Percentiles rank a stretch among this genome's conserved stretches.
Conservation (phyloP, 2,113 vertebrate species). For the Lepus europaeus region DNA sequence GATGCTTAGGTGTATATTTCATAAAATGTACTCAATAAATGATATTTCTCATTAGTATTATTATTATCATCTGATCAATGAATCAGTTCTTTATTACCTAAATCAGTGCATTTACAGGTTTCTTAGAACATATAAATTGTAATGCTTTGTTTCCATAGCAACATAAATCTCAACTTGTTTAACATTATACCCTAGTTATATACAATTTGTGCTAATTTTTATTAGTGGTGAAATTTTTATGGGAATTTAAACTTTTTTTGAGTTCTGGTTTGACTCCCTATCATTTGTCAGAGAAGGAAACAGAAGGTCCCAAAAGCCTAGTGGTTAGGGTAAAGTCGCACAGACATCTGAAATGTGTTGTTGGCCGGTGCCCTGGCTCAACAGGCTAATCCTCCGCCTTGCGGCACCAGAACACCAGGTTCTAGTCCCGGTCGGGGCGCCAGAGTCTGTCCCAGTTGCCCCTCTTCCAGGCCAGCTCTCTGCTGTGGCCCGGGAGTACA, state of each 20-base stretch:
- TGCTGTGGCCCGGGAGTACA: no score
- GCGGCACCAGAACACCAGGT: no score
- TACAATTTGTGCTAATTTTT: constrained; percentile 50
- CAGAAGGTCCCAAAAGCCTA: background rate
- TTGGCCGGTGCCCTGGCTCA: background rate
- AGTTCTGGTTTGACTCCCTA: constrained; percentile 11
- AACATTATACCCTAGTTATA: constrained; percentile 19
- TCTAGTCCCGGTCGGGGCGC: no score
- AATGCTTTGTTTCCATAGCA: constrained; percentile 43
- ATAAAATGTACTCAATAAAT: constrained; percentile 52
- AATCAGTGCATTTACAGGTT: constrained; percentile 35
- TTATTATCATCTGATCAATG: constrained; percentile 18
- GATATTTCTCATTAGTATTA: constrained; percentile 50
- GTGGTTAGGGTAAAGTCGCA: background rate
- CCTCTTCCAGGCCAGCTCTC: no score
- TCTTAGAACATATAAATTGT: constrained; percentile 54
- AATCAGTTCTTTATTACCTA: constrained; percentile 50
- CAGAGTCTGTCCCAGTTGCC: no score
- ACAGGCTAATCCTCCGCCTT: no score
- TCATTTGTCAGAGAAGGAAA: constrained; percentile 65
- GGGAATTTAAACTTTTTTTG: background rate
- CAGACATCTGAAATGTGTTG: constrained; percentile 26
- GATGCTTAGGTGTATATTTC: constrained; percentile 13
- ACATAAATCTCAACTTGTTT: constrained; percentile 52
- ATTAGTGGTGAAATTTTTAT: constrained; percentile 40